Base-by-base conservation (phyloP, 1,140 invertebrate species). In the Nixonia krombeini region DNA sequence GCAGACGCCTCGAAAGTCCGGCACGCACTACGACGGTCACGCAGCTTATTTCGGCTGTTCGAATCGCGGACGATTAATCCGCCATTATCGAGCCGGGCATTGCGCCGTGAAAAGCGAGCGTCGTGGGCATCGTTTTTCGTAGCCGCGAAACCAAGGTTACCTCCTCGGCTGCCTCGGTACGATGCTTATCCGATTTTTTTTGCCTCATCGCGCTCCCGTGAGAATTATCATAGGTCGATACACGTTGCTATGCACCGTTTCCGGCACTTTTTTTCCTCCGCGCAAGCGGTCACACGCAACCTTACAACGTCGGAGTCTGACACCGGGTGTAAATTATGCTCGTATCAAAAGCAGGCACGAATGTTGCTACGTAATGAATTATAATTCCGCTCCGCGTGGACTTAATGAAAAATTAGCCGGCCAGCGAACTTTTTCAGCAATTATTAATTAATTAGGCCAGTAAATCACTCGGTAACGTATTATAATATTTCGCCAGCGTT, bases 351-450 rank as follows among this genome's bases (percentile, higher is more conserved):
- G n/a, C n/a, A n/a, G n/a, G n/a, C 64, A 57, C 64, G 64, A 61
- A 67, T 67, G 23, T 17, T 15, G 41, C 26, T 31, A n/a, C 10
- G 45, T 52, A 56, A 67, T 61, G 51, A 67, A 67, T 56, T 61
- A 57, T 29, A 5, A 44, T 28, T 47, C 41, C 33, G 15, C 37
- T 59, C 50, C 16, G 35, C 23, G 35, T 16, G 26, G 56, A 25
- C 50, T 45, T 61, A 61, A 61, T 67, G 52, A 67, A 67, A 61
- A 61, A 67, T 67, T 67, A 67, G 57, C 47, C 50, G 64, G 56
- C 56, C 64, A 46, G 42, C 46, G 55, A 26, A 29, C 31, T 40
- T 46, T 56, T 41, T 50, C 56, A 52, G 33, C 57, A 37, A 26
- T 51, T 52, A 47, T 49, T 53, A 57, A 62, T 62, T n/a, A n/a